Evolutionary conservation across 92 coral and sea anemone genomes (phyloP).

Genomic region (Zoanthus sansibaricus): DNA sequence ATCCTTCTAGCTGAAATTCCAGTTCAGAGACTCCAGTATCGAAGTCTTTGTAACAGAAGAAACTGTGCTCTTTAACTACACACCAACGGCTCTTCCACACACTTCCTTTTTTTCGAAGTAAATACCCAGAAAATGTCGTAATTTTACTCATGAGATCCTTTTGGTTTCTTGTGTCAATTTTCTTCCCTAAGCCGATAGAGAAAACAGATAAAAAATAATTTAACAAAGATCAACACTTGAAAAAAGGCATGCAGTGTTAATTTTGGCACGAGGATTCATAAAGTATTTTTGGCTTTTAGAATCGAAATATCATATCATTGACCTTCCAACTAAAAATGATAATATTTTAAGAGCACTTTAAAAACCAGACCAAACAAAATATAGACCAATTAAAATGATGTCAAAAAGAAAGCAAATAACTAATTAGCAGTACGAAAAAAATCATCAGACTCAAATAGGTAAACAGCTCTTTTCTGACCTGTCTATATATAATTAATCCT

Average conservation of each 20-base stretch:
- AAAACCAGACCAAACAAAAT: no score
- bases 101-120: conserved; percentile 88
- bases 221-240: background rate
- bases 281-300: no score
- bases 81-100: conserved; percentile 97
- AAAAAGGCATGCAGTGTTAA: background rate
- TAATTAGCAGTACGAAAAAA: no score
- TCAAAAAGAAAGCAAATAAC: no score
- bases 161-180: conserved; percentile 59
- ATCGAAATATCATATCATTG: no score
- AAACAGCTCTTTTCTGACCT: no score
- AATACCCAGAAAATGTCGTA: conserved; percentile 86
- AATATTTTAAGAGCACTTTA: no score
- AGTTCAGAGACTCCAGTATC: conserved; percentile 78
- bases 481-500: no score
- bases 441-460: no score
- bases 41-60: conserved; percentile 88
- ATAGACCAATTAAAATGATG: no score
- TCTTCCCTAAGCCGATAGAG: conserved; percentile 62
- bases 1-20: conserved; percentile 74
- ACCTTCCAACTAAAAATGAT: no score
- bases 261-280: no score
- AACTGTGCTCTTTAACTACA: conserved; percentile 74
- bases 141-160: conserved; percentile 52
- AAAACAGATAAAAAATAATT: background rate